Conservation (phyloP, 2,113 vertebrate species). For the Chunga burmeisteri region DNA sequence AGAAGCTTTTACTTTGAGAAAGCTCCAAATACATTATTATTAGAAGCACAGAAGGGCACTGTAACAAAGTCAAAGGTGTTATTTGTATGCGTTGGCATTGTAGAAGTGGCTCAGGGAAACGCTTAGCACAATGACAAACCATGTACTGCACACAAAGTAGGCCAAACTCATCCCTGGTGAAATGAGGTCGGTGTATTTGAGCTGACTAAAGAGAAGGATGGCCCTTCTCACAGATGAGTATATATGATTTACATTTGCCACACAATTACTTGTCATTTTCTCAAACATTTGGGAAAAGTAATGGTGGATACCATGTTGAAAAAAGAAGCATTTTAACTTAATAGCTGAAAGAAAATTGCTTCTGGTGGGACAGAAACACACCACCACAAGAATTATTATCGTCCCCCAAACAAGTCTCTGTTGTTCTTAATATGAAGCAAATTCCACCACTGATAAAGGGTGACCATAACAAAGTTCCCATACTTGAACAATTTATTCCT, state of each 20-base stretch:
- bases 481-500: slow-evolving; percentile 4
- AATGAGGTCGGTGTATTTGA: neutral
- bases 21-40: neutral
- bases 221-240: neutral
- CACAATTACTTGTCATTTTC: neutral
- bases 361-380: neutral
- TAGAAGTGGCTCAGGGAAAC: neutral
- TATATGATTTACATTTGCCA: neutral
- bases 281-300: neutral
- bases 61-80: neutral
- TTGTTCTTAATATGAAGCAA: neutral
- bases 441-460: neutral
- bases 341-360: neutral
- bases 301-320: rapidly evolving
- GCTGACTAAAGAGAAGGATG: neutral
- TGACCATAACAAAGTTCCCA: neutral
- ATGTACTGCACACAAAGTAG: neutral
- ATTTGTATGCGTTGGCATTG: neutral
- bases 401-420: neutral
- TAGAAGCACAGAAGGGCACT: neutral
- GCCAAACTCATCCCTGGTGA: neutral
- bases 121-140: neutral
- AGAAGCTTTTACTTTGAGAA: neutral
- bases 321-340: neutral
- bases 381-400: neutral